Evolutionary conservation across 2,113 vertebrate species (phyloP).

Genomic region (Siniperca knerii): DNA sequence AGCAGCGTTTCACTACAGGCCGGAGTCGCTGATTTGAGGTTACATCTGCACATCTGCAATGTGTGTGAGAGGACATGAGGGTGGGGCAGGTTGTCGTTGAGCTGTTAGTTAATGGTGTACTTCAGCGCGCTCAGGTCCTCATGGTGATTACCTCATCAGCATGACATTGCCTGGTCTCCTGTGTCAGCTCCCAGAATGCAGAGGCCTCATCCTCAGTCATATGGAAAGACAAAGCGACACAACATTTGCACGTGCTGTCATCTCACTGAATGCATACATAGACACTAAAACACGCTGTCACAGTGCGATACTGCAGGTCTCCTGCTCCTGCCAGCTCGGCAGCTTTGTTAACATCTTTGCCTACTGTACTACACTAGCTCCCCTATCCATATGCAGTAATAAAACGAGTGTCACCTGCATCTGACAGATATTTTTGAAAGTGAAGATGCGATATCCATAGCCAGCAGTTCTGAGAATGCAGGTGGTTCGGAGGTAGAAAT

Average conservation of each 20-base stretch:
- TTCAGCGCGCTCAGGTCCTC: conserved; percentile 1
- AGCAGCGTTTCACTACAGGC: conserved; percentile 22
- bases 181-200: conserved; percentile 57
- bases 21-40: conserved; percentile 40
- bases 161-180: conserved; percentile 27
- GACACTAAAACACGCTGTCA: conserved; percentile 26
- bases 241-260: conserved; percentile 32
- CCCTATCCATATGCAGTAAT: conserved; percentile 33
- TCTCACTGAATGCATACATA: conserved; percentile 15
- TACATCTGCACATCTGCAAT: conserved; percentile 29
- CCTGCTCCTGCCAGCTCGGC: conserved; percentile 33
- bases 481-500: conserved; percentile 67
- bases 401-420: conserved; percentile 45
- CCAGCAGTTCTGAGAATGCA: conserved; percentile 67
- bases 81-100: conserved; percentile 28
- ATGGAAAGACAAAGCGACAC: conserved; percentile 25
- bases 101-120: conserved; percentile 38
- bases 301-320: conserved; percentile 24
- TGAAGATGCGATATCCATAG: conserved; percentile 43
- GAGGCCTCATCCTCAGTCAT: conserved; percentile 16
- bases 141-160: conserved; percentile 58
- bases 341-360: conserved; percentile 47
- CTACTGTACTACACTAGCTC: conserved; percentile 25
- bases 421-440: conserved; percentile 55
- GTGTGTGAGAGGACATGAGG: conserved; percentile 20